Evolutionary conservation across 2,888 invertebrate species (phyloP).

Genomic region (Nephrotoma flavescens): DNA sequence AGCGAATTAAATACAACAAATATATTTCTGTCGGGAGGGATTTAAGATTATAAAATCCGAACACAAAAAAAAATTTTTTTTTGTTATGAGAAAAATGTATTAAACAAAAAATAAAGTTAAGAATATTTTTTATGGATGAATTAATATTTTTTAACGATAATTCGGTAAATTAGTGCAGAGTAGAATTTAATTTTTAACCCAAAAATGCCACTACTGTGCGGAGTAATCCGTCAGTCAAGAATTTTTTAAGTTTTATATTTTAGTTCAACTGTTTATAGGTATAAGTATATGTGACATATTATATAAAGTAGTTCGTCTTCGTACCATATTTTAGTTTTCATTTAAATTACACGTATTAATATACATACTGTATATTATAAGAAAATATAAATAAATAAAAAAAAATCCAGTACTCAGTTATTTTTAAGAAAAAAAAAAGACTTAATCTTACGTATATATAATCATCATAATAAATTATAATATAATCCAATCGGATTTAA

Average conservation of each 20-base stretch:
- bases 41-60: neutral
- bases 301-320: neutral
- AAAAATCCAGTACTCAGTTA: neutral
- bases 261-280: neutral
- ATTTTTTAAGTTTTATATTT: neutral
- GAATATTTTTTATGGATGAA: neutral
- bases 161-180: neutral
- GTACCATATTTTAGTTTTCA: neutral
- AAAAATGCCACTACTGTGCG: neutral
- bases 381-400: neutral
- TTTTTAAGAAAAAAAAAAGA: neutral
- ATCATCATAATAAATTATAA: constrained; percentile 31
- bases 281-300: neutral
- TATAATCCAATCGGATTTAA: constrained; percentile 34
- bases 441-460: constrained; percentile 3
- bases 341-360: neutral
- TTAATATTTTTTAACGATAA: neutral
- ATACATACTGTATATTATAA: neutral
- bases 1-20: neutral
- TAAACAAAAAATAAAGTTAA: neutral
- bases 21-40: neutral
- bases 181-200: neutral
- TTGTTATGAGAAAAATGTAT: neutral
- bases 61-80: neutral
- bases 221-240: neutral